phyloP scores from a whole-genome alignment of 2,888 invertebrate genomes.

The Caenorhabditis macrosperma region DNA sequence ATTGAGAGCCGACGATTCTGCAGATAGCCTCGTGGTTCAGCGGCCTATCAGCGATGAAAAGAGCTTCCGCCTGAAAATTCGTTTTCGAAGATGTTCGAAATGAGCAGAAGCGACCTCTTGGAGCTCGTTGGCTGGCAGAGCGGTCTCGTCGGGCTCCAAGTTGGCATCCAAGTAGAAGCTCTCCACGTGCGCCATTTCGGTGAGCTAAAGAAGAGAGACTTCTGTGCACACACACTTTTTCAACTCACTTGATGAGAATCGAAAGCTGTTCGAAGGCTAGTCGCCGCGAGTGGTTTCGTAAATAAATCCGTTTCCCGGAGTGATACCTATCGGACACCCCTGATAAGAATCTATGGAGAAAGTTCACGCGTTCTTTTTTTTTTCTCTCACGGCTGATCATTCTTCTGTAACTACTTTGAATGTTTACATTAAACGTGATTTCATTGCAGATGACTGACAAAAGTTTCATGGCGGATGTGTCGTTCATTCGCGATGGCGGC shows the following conservation, averaged over 20 bases:
- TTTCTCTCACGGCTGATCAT: neutral
- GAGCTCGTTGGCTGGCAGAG: neutral
- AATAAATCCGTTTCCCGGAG: neutral
- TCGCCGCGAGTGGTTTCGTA: neutral
- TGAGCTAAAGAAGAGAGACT: neutral
- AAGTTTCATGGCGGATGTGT: neutral
- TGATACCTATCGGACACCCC: neutral
- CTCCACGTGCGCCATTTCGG: constrained; percentile 49
- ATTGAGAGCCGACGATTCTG: constrained; percentile 27
- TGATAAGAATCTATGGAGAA: neutral
- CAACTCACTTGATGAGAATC: constrained; percentile 19
- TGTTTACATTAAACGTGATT: no score
- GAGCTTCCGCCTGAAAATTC: constrained; percentile 3
- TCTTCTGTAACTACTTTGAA: no score
- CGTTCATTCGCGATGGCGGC: neutral
- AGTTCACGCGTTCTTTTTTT: neutral
- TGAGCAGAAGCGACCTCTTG: constrained; percentile 5
- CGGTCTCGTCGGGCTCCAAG: constrained; percentile 26
- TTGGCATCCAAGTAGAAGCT: constrained; percentile 46
- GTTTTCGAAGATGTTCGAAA: neutral
- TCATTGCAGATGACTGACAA: neutral
- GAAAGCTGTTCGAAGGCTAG: constrained; percentile 13
- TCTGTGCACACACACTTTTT: neutral
- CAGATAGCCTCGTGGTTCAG: constrained; percentile 21
- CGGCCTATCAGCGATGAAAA: constrained; percentile 24